A percentile compares a stretch with the other conserved stretches of the same genome.
These are phyloP conservation scores for Slavum lentiscoides DNA, from an alignment of 2,888 invertebrate genomes.

Conservation along the genomic window DNA sequence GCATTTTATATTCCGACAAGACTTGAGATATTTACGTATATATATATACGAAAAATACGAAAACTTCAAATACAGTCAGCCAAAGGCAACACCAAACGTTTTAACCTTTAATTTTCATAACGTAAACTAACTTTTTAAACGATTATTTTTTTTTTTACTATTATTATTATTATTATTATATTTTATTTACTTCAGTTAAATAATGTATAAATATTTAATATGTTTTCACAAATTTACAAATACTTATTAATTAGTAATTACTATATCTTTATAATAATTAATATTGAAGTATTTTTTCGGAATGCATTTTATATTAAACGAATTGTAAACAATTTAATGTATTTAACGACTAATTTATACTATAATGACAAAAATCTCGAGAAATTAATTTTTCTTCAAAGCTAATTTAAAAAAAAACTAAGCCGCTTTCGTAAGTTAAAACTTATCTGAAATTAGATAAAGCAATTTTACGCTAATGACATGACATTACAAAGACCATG, in stretches of 20 bases:
- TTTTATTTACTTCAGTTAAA: background rate
- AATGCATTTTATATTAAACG: background rate
- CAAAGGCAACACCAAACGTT: constrained; percentile 29
- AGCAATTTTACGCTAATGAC: constrained; percentile 35
- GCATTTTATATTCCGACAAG: constrained; percentile 38
- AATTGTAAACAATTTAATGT: background rate
- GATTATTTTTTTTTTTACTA: constrained; percentile 23
- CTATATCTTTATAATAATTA: background rate
- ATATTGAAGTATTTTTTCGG: background rate
- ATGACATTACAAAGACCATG: constrained; percentile 20
- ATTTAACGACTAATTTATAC: constrained; percentile 7
- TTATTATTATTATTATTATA: constrained; percentile 7
- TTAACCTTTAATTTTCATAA: constrained; percentile 40
- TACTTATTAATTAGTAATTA: too few relatives aligned
- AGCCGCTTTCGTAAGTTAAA: constrained; percentile 9
- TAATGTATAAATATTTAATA: background rate
- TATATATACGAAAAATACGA: constrained; percentile 19
- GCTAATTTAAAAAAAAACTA: constrained; percentile 24
- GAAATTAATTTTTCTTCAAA: background rate
- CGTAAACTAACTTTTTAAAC: constrained; percentile 41
- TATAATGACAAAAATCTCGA: constrained; percentile 3
- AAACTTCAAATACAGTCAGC: constrained; percentile 36
- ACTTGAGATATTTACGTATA: constrained; percentile 41
- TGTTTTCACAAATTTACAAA: background rate
- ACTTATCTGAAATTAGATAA: constrained; percentile 33